These are phyloP conservation scores for Sinohyriopsis cumingii DNA, from an alignment of 2,888 invertebrate species.

Conservation along the genomic window DNA sequence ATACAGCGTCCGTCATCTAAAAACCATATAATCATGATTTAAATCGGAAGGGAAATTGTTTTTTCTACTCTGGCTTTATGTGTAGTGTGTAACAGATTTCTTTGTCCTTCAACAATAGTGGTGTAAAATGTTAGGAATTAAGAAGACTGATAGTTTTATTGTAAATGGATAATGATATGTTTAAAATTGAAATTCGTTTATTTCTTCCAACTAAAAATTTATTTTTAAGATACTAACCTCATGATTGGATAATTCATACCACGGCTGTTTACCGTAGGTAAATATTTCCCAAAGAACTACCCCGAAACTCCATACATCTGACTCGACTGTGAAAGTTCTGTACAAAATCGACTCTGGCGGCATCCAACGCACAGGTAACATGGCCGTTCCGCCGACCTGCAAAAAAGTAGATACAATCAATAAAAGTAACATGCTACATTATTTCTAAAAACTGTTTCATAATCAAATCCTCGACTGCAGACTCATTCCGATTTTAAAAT, in stretches of 20 bases:
- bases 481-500: too few species aligned
- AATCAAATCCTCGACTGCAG: too few species aligned
- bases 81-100: too few species aligned
- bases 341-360: conserved; percentile 73
- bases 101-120: not conserved
- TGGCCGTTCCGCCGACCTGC: conserved; percentile 71
- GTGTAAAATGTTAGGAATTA: not conserved
- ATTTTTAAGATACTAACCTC: conserved; percentile 63
- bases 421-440: too few species aligned
- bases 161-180: too few species aligned
- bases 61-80: too few species aligned
- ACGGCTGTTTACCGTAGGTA: conserved; percentile 73
- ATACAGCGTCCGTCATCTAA: too few species aligned
- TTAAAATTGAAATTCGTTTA: too few species aligned
- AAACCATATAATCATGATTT: too few species aligned
- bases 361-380: conserved; percentile 74
- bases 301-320: conserved; percentile 74
- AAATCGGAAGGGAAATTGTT: too few species aligned
- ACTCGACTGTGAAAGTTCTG: conserved; percentile 72
- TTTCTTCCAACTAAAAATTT: not conserved
- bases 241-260: conserved; percentile 72
- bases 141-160: too few species aligned
- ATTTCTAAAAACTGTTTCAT: too few species aligned
- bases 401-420: not conserved
- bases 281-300: conserved; percentile 74